phyloP scores from a whole-genome alignment of 2,888 invertebrate species.

The Endotricha flammealis region DNA sequence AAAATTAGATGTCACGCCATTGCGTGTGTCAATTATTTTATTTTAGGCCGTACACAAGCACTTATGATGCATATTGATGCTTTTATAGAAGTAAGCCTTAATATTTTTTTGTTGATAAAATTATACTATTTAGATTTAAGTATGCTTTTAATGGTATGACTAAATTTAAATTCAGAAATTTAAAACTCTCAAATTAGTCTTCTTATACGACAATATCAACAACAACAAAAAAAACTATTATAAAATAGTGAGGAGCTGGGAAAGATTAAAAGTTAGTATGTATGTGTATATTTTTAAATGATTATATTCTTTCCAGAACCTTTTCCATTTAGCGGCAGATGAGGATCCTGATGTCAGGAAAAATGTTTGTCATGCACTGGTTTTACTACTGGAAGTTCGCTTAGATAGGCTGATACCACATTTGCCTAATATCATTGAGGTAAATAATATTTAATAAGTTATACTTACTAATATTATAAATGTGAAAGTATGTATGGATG shows the following conservation, averaged over 20 bases:
- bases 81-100: constrained; percentile 85
- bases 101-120: background rate
- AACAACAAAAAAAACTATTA: no score
- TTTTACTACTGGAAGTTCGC: constrained; percentile 96
- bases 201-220: no score
- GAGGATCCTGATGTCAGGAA: constrained; percentile 98
- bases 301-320: constrained; percentile 76
- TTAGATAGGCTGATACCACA: constrained; percentile 96
- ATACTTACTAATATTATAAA: no score
- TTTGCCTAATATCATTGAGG: constrained; percentile 97
- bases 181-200: no score
- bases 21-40: constrained; percentile 99
- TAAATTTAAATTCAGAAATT: no score
- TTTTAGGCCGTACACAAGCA: constrained; percentile 94
- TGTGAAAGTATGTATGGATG: no score
- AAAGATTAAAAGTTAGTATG: no score
- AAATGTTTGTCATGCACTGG: constrained; percentile 98
- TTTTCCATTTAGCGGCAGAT: constrained; percentile 96
- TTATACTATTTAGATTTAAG: background rate
- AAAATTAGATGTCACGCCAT: constrained; percentile 98
- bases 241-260: no score
- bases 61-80: constrained; percentile 96
- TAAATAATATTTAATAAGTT: constrained; percentile 49
- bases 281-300: constrained; percentile 5
- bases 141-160: background rate